Percentiles rank a stretch among this genome's conserved stretches.
Evolutionary conservation across 2,888 invertebrate species (phyloP).

Genomic region (Agriopis aurantiaria): DNA sequence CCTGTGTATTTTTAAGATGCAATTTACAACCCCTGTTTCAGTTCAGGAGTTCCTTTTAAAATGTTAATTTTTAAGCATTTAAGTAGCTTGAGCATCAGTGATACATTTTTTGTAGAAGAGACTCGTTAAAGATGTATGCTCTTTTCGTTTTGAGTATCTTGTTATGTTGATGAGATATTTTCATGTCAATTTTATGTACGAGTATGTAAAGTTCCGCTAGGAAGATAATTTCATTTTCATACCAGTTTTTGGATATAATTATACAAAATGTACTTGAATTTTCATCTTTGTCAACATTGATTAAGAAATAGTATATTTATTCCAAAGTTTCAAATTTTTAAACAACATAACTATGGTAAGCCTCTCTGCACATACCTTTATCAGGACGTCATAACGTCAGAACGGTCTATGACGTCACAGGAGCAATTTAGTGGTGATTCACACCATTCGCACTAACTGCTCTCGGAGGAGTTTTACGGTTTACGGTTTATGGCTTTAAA

Average conservation of each 20-base stretch:
- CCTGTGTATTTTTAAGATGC: slow-evolving; percentile 77
- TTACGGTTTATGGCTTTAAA: too few relatives aligned
- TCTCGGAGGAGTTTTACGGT: too few relatives aligned
- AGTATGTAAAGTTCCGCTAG: neutral
- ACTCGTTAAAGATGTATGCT: slow-evolving; percentile 50
- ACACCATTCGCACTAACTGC: too few relatives aligned
- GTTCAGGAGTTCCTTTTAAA: slow-evolving; percentile 60
- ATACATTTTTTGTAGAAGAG: slow-evolving; percentile 48
- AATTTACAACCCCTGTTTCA: slow-evolving; percentile 73
- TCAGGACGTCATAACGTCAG: too few relatives aligned
- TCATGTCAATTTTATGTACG: slow-evolving; percentile 27
- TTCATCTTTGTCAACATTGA: neutral
- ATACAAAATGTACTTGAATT: neutral
- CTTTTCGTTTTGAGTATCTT: slow-evolving; percentile 49
- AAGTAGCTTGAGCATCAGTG: slow-evolving; percentile 54
- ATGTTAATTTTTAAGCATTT: slow-evolving; percentile 67
- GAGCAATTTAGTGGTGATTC: too few relatives aligned
- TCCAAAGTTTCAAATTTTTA: too few relatives aligned
- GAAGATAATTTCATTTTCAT: neutral
- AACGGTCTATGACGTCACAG: too few relatives aligned
- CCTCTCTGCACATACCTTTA: too few relatives aligned
- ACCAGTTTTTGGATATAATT: neutral
- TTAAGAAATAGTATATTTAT: neutral
- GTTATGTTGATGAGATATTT: slow-evolving; percentile 24
- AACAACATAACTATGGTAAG: too few relatives aligned